Evolutionary conservation across 2,113 vertebrate species (phyloP).

Genomic region (Lichenostomus cassidix): DNA sequence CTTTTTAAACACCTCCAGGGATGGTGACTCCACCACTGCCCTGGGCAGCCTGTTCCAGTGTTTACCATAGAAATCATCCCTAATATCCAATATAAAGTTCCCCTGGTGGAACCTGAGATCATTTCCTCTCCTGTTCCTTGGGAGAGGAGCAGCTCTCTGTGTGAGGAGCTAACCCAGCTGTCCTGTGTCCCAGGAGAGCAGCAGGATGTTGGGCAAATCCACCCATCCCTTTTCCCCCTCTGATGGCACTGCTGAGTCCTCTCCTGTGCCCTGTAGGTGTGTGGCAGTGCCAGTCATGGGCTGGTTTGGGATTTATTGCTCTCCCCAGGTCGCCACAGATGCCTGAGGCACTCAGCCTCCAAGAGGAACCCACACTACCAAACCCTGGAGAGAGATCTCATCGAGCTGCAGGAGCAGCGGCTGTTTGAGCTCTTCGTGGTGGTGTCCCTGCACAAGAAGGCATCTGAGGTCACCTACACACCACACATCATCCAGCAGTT

Average conservation of each 20-base stretch:
- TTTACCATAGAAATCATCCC: background rate
- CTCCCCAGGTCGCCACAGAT: slow-evolving; percentile 75
- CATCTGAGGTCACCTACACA: slow-evolving; percentile 77
- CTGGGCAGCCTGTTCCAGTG: background rate
- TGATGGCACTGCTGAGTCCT: background rate
- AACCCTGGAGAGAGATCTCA: slow-evolving; percentile 92
- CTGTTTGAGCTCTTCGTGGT: slow-evolving; percentile 96
- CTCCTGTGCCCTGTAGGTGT: background rate
- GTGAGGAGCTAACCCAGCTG: background rate
- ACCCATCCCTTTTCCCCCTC: background rate
- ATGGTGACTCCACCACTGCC: background rate
- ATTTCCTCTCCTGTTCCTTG: background rate
- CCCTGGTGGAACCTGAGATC: background rate
- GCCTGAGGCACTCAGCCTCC: slow-evolving; percentile 80
- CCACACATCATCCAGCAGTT: slow-evolving; percentile 95
- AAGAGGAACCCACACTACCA: slow-evolving; percentile 89
- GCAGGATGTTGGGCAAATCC: background rate
- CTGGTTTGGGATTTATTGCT: background rate
- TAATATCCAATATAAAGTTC: background rate
- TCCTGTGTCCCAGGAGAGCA: rapidly evolving
- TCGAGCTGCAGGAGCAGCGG: slow-evolving; percentile 91
- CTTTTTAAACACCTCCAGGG: background rate
- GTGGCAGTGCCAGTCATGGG: background rate
- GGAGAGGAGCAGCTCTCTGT: background rate
- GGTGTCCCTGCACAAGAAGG: slow-evolving; percentile 89